Base-by-base conservation (phyloP, 2,888 invertebrate species). In the Pandemis corylana region DNA sequence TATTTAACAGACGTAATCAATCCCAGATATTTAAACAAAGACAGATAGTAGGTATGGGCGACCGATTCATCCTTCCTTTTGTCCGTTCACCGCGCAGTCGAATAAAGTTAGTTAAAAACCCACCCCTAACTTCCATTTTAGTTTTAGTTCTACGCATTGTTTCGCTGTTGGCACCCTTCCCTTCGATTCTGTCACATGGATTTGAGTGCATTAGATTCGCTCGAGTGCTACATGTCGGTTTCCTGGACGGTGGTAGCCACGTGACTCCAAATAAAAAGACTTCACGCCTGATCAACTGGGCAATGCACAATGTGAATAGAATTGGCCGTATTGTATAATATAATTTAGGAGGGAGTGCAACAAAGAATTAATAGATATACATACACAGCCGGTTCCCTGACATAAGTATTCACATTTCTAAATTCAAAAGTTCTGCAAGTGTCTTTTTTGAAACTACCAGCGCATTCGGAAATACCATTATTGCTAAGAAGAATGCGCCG, bases 171-270 rank as follows among this genome's bases (percentile, higher is more conserved):
- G 70, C 71, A 71, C 75, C 75, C 75, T 75, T 67, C 82, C 85
- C 85, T 80, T 79, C 72, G 74, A 61, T 64, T 53, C 73, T 87
- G 89, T 90, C 90, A 86, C 90, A 89, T 90, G 90, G 89, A 89
- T 91, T 89, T 91, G 90, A 94, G 93, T 92, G 89, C 91, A 93
- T 94, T 94, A 93, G 93, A 89, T 88, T 88, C 92, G 93, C 91
- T 90, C 90, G 90, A 90, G 90, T 89, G 89, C 90, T 87, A 84
- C 83, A 86, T 80, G 80, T 83, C 83, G 90, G 93, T 92, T 93
- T 93, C 93, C 93, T 93, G 93, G 86, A 87, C 90, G 90, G 80
- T 83, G 90, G 85, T 81, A 85, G 90, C 86, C 94, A 93, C 94
- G 94, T 91, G 94, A 88, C 94, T 89, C 81, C 87, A 87, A 90